phyloP scores from a whole-genome alignment of 2,797 vertebrate genomes.

The Pseudochaenichthys georgianus region DNA sequence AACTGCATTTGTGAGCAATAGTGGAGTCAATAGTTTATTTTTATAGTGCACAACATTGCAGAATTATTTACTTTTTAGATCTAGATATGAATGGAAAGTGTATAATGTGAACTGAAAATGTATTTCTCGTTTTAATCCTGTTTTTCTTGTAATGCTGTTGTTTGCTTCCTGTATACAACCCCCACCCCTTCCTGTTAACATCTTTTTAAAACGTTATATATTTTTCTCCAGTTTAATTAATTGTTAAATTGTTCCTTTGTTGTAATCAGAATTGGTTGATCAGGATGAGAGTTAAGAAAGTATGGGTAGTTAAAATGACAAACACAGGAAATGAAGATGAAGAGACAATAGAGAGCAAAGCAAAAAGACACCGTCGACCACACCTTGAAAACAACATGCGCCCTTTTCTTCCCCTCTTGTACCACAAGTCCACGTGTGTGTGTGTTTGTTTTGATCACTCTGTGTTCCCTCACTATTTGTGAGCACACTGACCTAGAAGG shows the following conservation, averaged over 20 bases:
- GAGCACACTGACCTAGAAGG: slow-evolving; percentile 33
- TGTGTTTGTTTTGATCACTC: slow-evolving; percentile 30
- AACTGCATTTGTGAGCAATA: background rate
- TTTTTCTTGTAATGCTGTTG: background rate
- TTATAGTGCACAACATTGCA: slow-evolving; percentile 25
- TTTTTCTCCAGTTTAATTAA: background rate
- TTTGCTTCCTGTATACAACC: background rate
- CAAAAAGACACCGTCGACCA: slow-evolving; percentile 32
- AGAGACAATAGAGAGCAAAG: background rate
- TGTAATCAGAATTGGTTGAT: background rate
- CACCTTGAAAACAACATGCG: slow-evolving; percentile 51
- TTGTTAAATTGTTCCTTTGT: background rate
- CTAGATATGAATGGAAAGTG: background rate
- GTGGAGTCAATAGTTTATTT: background rate
- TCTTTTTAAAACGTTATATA: background rate
- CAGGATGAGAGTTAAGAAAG: background rate
- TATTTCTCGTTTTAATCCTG: no score
- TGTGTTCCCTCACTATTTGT: slow-evolving; percentile 14
- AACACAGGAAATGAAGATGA: background rate
- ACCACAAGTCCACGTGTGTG: slow-evolving; percentile 45
- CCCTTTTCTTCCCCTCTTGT: slow-evolving; percentile 45
- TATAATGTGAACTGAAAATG: background rate
- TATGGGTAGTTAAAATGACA: background rate
- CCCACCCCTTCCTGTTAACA: background rate
- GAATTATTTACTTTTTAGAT: slow-evolving; percentile 1